Evolutionary conservation across 2,888 invertebrate species (phyloP).

Genomic region (Stenotaenia linearis): DNA sequence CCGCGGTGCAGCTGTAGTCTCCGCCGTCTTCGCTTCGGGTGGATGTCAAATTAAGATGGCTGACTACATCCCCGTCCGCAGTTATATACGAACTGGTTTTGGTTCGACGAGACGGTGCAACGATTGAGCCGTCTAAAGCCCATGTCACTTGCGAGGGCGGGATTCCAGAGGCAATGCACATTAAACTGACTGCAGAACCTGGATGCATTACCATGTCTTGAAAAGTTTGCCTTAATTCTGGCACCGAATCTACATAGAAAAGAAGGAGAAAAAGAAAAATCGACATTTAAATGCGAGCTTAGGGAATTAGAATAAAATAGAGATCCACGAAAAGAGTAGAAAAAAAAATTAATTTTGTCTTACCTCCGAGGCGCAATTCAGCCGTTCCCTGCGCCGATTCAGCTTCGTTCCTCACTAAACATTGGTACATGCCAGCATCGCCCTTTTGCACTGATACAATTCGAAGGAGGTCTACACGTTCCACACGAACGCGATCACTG

Average conservation of each 20-base stretch:
- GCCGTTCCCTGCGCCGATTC: conserved; percentile 81
- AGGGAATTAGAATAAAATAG: background rate
- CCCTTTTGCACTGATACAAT: conserved; percentile 44
- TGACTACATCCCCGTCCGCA: conserved; percentile 37
- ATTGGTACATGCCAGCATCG: conserved; percentile 49
- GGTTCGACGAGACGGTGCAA: conserved; percentile 52
- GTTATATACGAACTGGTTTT: conserved; percentile 48
- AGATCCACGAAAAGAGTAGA: background rate
- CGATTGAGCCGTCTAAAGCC: conserved; percentile 59
- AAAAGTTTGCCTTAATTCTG: conserved; percentile 60
- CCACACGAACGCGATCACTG: conserved; percentile 49
- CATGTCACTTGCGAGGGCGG: conserved; percentile 40
- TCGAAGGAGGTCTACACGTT: conserved; percentile 38
- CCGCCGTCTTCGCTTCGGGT: conserved; percentile 90
- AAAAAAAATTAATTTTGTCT: conserved; percentile 42
- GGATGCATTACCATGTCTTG: conserved; percentile 38
- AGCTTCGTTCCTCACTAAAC: conserved; percentile 65
- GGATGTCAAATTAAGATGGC: conserved; percentile 27
- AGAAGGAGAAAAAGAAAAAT: background rate
- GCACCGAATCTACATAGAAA: conserved; percentile 64
- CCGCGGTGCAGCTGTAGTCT: conserved; percentile 77
- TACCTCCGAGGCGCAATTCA: conserved; percentile 73
- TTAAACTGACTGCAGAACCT: conserved; percentile 38
- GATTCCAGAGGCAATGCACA: conserved; percentile 40
- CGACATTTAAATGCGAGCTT: background rate